Base-by-base conservation (phyloP, 2,888 invertebrate genomes). In the Microplitis deprimator region DNA sequence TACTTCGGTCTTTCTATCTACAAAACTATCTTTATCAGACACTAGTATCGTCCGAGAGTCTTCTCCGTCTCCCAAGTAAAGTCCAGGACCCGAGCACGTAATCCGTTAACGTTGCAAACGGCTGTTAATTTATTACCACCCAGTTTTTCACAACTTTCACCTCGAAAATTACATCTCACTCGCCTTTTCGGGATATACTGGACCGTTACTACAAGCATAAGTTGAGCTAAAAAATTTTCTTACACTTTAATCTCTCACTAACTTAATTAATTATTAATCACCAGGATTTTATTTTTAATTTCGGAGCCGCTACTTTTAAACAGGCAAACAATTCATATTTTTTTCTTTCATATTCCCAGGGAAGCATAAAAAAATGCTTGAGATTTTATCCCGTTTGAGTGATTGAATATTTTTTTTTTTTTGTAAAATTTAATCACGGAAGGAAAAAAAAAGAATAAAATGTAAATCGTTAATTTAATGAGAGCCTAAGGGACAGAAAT, bases 391-490 rank as follows among this genome's bases (percentile, higher is more conserved):
- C 29, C 29, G 29, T 29, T 29, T 29, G 4, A 29, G 29, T 29
- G 29, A 29, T 4, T 29, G 29, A 2, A 29, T 29, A 29, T 29
- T 29, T 29, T 29, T 29, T 29, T 29, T 29, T 29, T 29, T 29
- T 29, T 29, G 3, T 29, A 29, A 20, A 29, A 29, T 29, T 29
- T 29, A 29, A 29, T 29, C 29, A 29, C 4, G 4, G 29, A 29
- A 29, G 4, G 29, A 29, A 13, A 50, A 50, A 13, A 13, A 50
- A 8, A 50, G 5, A 50, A 8, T 2, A 50, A 50, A 50, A 13
- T 8, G 2, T 13, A 50, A 50, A 70, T 70, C 73, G 72, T 77
- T 77, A 73, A 77, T 77, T 71, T 68, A 77, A 77, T 61, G 29
- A 29, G 29, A 67, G 64, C 50, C 50, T 60, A n/a, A 60, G 68